Percentiles rank a stretch among this genome's conserved stretches.
Conservation (phyloP, 2,888 invertebrate species). For the Gandaritis pyraliata region DNA sequence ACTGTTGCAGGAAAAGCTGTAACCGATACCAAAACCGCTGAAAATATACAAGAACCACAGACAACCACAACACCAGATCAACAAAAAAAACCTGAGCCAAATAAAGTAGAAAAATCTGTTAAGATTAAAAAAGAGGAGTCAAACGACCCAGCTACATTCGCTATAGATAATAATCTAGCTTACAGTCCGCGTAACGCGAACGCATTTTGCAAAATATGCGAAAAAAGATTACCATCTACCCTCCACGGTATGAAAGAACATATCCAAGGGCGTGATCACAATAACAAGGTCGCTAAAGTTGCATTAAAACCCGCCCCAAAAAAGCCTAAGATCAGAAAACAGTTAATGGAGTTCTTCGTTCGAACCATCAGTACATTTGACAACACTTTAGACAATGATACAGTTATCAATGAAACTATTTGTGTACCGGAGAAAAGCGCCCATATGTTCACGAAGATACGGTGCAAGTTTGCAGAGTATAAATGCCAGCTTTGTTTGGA, state of each 20-base stretch:
- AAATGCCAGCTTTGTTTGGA: slow-evolving; percentile 32
- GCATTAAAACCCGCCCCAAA: slow-evolving; percentile 8
- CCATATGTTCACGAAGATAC: slow-evolving; percentile 37
- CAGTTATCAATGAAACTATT: slow-evolving; percentile 49
- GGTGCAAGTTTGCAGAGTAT: not conserved
- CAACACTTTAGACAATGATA: slow-evolving; percentile 19
- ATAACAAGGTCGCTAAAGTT: slow-evolving; percentile 31
- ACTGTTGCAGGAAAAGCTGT: slow-evolving; percentile 21
- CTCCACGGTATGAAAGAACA: slow-evolving; percentile 54
- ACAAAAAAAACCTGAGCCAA: slow-evolving; percentile 3
- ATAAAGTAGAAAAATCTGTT: too few species aligned
- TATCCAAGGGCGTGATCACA: slow-evolving; percentile 49
- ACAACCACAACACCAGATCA: slow-evolving; percentile 4
- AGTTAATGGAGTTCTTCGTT: not conserved
- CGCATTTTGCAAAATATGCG: slow-evolving; percentile 48
- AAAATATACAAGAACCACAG: not conserved
- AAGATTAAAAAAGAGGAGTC: slow-evolving; percentile 2
- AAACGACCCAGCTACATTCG: slow-evolving; percentile 35
- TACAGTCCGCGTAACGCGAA: slow-evolving; percentile 41
- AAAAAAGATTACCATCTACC: slow-evolving; percentile 45
- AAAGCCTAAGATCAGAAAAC: slow-evolving; percentile 1
- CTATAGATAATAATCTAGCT: slow-evolving; percentile 46
- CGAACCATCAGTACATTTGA: not conserved
- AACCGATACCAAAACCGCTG: slow-evolving; percentile 1
- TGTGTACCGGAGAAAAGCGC: slow-evolving; percentile 44